Base-by-base conservation (phyloP, 2,797 vertebrate genomes). In the Alca torda region DNA sequence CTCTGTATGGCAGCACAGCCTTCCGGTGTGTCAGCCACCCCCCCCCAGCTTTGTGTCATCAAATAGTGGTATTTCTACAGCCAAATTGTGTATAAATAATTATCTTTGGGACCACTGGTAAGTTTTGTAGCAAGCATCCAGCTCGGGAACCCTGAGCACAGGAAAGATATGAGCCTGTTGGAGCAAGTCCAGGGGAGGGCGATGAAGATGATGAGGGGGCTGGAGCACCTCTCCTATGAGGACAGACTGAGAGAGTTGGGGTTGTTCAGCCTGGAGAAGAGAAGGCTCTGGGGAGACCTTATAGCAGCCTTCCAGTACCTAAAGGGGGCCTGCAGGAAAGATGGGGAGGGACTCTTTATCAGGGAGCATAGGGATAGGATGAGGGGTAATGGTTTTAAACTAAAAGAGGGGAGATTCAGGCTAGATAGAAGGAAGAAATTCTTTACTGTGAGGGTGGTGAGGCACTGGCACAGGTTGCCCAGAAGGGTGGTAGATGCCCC, bases 31-130 rank as follows among this genome's bases (percentile, higher is more conserved):
- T n/a, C n/a, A n/a, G n/a, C n/a, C n/a, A n/a, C n/a, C n/a, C n/a
- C n/a, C n/a, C n/a, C n/a, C n/a, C n/a, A n/a, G n/a, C n/a, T n/a
- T n/a, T n/a, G n/a, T n/a, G n/a, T n/a, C n/a, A n/a, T n/a, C 9
- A 10, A 30, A 31, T 10, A 51, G 1, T 1, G 4, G 12, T 39
- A 13, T 61, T 81, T 65, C 33, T 74, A 9, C 28, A 30, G 69
- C 28, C 3, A 0, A 19, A 6, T 6, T 2, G 3, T 16, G 13
- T 46, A 10, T 9, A 12, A 56, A 20, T 7, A 6, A 7, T 2
- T 3, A 4, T 5, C 24, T 35, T 7, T 12, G 13, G 51, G 2
- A 30, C 3, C 26, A 5, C 5, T 1, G 35, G 13, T 13, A 0
- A 9, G 63, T 50, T 88, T 18, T 4, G 35, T 1, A 6, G 39